Conservation (phyloP, 2,888 invertebrate species). For the Nasonia oneida region DNA sequence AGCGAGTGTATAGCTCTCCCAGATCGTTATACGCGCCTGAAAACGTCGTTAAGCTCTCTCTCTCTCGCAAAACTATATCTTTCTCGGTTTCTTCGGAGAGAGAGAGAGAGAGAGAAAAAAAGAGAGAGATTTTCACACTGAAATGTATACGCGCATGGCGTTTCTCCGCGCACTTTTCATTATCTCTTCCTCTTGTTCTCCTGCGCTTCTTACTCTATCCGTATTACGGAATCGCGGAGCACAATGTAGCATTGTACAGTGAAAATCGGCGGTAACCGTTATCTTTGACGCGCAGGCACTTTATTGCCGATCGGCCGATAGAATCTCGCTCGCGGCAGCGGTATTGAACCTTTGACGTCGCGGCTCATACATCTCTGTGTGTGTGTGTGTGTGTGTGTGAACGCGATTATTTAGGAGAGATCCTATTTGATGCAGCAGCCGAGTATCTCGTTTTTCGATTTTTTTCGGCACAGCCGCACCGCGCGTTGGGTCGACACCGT, state of each 20-base stretch:
- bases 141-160: not conserved
- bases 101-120: not conserved
- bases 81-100: not conserved
- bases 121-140: slow-evolving; percentile 39
- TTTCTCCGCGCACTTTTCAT: slow-evolving; percentile 35
- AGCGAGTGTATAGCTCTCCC: no score
- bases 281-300: slow-evolving; percentile 61
- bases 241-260: slow-evolving; percentile 59
- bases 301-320: slow-evolving; percentile 63
- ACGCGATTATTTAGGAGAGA: slow-evolving; percentile 57
- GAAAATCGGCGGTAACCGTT: slow-evolving; percentile 57
- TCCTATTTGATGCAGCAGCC: slow-evolving; percentile 35
- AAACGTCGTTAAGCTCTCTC: not conserved
- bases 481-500: no score
- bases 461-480: not conserved
- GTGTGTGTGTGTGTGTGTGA: slow-evolving; percentile 30
- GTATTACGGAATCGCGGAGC: slow-evolving; percentile 60
- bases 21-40: no score
- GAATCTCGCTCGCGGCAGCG: slow-evolving; percentile 46
- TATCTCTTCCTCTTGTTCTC: slow-evolving; percentile 19
- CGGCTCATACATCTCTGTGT: not conserved
- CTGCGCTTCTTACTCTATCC: slow-evolving; percentile 20
- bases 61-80: not conserved
- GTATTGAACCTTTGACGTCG: slow-evolving; percentile 64
- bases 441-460: slow-evolving; percentile 20